Evolutionary conservation across 2,113 vertebrate genomes (phyloP).

Genomic region (Myotis brandtii): DNA sequence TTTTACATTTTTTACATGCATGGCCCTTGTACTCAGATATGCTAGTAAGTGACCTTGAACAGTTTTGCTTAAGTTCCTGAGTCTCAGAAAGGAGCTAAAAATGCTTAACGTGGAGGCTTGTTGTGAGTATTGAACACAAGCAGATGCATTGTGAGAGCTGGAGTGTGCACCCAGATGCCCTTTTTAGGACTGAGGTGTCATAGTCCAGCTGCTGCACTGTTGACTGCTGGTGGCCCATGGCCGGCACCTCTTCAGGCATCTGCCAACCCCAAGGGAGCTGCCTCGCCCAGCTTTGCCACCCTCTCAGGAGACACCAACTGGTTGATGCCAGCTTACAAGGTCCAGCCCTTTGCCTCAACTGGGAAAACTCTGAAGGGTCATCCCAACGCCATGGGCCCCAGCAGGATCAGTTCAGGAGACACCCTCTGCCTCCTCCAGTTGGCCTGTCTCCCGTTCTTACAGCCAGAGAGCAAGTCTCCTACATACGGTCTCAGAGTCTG

Average conservation of each 20-base stretch:
- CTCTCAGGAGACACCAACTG: neutral
- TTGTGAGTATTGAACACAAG: neutral
- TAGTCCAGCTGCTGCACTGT: neutral
- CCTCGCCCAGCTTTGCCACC: neutral
- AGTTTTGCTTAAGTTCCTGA: neutral
- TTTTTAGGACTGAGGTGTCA: neutral
- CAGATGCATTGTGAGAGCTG: neutral
- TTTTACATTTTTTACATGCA: neutral
- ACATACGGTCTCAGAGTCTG: fast-evolving
- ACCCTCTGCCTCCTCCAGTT: fast-evolving
- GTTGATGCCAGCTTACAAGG: neutral
- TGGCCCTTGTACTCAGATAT: neutral
- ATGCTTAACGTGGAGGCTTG: neutral
- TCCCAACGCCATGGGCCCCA: neutral
- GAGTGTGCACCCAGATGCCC: neutral
- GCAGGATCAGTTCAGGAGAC: fast-evolving
- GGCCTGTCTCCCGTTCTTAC: neutral
- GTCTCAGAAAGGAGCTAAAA: neutral
- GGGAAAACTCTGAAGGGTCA: neutral
- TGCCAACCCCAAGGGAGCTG: neutral
- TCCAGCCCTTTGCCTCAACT: neutral
- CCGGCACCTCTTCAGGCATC: fast-evolving
- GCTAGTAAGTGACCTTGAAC: neutral
- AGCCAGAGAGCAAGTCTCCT: neutral
- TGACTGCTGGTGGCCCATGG: neutral